Conservation (phyloP, 2,797 vertebrate genomes). For the Clarias fuscus region DNA sequence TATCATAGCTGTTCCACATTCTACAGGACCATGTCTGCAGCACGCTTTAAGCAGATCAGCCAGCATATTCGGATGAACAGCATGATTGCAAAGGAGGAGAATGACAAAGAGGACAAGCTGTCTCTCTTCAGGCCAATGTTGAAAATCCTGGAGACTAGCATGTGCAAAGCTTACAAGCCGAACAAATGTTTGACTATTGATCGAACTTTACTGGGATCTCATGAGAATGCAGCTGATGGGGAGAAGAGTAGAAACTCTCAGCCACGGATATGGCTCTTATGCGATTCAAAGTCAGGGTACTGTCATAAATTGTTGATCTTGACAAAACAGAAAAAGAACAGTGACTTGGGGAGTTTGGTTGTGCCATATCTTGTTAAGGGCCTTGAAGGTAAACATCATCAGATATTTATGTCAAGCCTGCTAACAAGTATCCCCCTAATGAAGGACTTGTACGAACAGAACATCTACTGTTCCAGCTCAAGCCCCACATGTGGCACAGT, state of each 20-base stretch:
- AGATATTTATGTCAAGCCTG: constrained; percentile 72
- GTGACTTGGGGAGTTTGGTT: constrained; percentile 64
- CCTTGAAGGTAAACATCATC: constrained; percentile 72
- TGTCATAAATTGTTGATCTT: constrained; percentile 76
- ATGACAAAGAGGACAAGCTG: constrained; percentile 59
- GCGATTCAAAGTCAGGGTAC: constrained; percentile 82
- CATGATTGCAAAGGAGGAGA: constrained; percentile 47
- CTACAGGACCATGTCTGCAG: constrained; percentile 70
- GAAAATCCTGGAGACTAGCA: constrained; percentile 62
- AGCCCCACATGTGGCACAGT: constrained; percentile 62
- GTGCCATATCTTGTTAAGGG: constrained; percentile 67
- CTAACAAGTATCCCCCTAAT: constrained; percentile 71
- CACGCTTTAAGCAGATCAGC: constrained; percentile 73
- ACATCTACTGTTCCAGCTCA: constrained; percentile 74
- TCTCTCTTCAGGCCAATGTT: constrained; percentile 72
- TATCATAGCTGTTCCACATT: constrained; percentile 72
- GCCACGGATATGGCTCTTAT: constrained; percentile 78
- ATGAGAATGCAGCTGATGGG: constrained; percentile 58
- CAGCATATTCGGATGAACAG: constrained; percentile 71
- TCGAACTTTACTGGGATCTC: constrained; percentile 68
- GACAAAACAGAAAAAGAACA: constrained; percentile 45
- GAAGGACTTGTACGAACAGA: constrained; percentile 67
- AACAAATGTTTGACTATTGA: constrained; percentile 75
- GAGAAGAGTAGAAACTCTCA: constrained; percentile 56
- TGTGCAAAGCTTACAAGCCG: constrained; percentile 70